phyloP scores from a whole-genome alignment of 2,888 invertebrate species.

The Leptopterna dolabrata region DNA sequence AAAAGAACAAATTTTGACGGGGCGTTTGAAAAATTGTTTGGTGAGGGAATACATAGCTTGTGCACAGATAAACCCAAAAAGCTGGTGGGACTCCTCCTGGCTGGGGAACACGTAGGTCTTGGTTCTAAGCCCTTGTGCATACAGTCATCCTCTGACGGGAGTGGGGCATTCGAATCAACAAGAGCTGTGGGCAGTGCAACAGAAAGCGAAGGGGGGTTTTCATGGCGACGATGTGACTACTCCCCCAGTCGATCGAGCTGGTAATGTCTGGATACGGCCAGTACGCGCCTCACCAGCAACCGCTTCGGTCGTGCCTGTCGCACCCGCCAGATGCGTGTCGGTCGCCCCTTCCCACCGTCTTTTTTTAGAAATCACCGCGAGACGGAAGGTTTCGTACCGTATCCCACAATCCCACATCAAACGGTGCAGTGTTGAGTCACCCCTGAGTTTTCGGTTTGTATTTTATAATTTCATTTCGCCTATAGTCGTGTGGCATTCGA shows the following conservation, averaged over 20 bases:
- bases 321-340: background rate
- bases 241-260: conserved; percentile 42
- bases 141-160: background rate
- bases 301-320: conserved; percentile 22
- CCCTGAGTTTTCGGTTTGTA: conserved; percentile 17
- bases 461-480: conserved; percentile 13
- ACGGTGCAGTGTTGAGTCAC: background rate
- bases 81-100: too few relatives aligned
- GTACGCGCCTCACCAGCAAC: conserved; percentile 46
- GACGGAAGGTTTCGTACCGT: conserved; percentile 11
- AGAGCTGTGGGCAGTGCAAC: background rate
- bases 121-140: background rate
- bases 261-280: conserved; percentile 58
- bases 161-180: background rate
- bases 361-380: background rate
- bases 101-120: too few relatives aligned
- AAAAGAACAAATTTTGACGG: too few relatives aligned
- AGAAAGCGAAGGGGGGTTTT: background rate
- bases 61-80: too few relatives aligned
- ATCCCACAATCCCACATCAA: background rate
- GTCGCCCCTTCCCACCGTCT: conserved; percentile 24
- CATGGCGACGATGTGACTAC: background rate
- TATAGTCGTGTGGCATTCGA: conserved; percentile 22
- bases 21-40: too few relatives aligned
- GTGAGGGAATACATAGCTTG: too few relatives aligned